Base-by-base conservation (phyloP, 2,888 invertebrate genomes). In the Sabatieria punctata region DNA sequence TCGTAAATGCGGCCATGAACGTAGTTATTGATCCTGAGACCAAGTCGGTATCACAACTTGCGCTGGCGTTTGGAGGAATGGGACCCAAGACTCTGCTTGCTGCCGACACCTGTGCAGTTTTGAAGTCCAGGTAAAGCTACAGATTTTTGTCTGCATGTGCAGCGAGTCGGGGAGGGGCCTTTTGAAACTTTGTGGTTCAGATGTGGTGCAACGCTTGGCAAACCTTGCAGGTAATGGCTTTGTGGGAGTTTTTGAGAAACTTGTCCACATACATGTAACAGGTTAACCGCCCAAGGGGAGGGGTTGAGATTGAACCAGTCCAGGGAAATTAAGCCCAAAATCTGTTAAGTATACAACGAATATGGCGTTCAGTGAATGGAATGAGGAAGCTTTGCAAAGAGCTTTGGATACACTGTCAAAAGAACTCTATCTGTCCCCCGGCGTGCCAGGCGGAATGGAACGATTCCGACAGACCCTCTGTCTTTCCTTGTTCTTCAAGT, bases 31-130 rank as follows among this genome's bases (percentile, higher is more conserved):
- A 55, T 68, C 70, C 54, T 15, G 52, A 47, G 1, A 70, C 71
- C 51, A 65, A 71, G n/a, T 73, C 55, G 2, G 55, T 86, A 30
- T 66, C 74, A 45, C 69, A 78, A 39, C 73, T 79, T 25, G 71
- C 73, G 47, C 67, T 88, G 51, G 80, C 82, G n/a, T 91, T 78
- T 63, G 91, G 93, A 46, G 93, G 91, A 26, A 85, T 93, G 85
- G 86, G 84, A 1, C 80, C 84, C 4, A 82, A 77, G 1, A 85
- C 86, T 0, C 75, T 81, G 41, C 69, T 79, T 61, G 82, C 85
- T 0, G 68, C 69, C 22, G 75, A 75, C 59, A 78, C 85, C 1
- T 75, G 77, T 49, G 62, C 74, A 44, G 58, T 66, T 25, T 68
- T 82, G 45, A 51, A 55, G 24, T 70, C 70, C 45, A 60, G 57